Percentiles rank a stretch among this genome's conserved stretches.
Conservation (phyloP, 92 coral and sea anemone species). For the Montipora capitata region DNA sequence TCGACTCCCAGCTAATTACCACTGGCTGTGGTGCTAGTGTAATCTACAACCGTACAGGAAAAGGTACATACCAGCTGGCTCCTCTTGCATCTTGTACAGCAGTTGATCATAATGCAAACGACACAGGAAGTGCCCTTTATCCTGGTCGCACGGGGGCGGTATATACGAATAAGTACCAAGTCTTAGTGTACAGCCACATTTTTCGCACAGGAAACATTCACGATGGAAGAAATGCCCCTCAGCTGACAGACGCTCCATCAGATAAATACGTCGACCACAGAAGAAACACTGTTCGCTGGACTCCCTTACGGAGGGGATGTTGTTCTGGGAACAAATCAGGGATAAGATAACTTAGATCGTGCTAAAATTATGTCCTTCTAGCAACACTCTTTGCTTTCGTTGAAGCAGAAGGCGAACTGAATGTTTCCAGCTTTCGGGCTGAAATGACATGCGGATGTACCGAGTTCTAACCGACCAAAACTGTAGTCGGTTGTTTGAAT, state of each 20-base stretch:
- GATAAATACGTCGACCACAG: conserved; percentile 90
- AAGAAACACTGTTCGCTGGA: conserved; percentile 96
- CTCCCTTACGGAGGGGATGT: conserved; percentile 74
- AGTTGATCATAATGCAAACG: conserved; percentile 90
- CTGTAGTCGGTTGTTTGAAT: too few species aligned
- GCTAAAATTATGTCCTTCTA: neutral
- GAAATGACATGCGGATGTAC: too few species aligned
- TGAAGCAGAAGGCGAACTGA: too few species aligned
- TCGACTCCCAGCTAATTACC: too few species aligned
- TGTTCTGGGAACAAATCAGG: conserved; percentile 26
- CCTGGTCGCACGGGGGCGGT: conserved; percentile 80
- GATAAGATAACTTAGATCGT: too few species aligned
- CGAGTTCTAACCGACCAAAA: too few species aligned
- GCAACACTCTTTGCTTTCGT: too few species aligned
- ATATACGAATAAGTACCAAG: conserved; percentile 94
- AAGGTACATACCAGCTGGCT: conserved; percentile 35
- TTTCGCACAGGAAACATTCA: conserved; percentile 95
- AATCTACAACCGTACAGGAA: neutral
- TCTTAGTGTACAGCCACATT: conserved; percentile 90
- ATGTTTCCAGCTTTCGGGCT: too few species aligned
- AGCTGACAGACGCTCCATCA: conserved; percentile 95
- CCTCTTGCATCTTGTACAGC: conserved; percentile 72
- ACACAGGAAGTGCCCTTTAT: conserved; percentile 91
- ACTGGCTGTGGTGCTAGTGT: too few species aligned
- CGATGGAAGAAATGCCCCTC: conserved; percentile 99